phyloP scores from a whole-genome alignment of 2,797 vertebrate species.

The Clarias platycephalus region DNA sequence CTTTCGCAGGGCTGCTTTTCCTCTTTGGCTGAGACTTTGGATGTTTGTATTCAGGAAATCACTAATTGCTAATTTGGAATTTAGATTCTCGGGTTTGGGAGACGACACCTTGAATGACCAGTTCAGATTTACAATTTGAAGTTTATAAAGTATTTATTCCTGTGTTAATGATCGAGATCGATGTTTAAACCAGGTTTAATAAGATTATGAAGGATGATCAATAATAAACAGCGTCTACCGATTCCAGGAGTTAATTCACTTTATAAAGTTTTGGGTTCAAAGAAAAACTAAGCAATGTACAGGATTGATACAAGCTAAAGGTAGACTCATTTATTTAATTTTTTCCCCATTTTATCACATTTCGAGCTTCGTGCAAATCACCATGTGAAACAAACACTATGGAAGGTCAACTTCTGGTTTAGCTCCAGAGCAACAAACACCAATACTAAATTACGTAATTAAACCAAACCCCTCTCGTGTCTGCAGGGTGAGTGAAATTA shows the following conservation, averaged over 20 bases:
- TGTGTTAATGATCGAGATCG: neutral
- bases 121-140: neutral
- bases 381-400: neutral
- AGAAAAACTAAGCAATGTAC: neutral
- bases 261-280: neutral
- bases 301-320: neutral
- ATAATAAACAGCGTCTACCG: neutral
- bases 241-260: neutral
- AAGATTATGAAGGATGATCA: neutral
- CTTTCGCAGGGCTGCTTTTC: neutral
- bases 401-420: neutral
- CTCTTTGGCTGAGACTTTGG: neutral
- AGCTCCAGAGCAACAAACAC: neutral
- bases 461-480: neutral
- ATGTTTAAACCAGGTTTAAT: neutral
- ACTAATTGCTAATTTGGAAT: neutral
- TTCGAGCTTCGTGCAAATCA: no score
- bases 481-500: no score
- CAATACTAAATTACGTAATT: neutral
- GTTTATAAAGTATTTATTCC: neutral
- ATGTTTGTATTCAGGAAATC: neutral
- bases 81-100: neutral
- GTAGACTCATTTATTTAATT: fast-evolving
- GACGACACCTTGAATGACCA: neutral
- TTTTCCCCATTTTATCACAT: neutral